Evolutionary conservation across 1,140 invertebrate species (phyloP).

Genomic region (Drosophila persimilis): DNA sequence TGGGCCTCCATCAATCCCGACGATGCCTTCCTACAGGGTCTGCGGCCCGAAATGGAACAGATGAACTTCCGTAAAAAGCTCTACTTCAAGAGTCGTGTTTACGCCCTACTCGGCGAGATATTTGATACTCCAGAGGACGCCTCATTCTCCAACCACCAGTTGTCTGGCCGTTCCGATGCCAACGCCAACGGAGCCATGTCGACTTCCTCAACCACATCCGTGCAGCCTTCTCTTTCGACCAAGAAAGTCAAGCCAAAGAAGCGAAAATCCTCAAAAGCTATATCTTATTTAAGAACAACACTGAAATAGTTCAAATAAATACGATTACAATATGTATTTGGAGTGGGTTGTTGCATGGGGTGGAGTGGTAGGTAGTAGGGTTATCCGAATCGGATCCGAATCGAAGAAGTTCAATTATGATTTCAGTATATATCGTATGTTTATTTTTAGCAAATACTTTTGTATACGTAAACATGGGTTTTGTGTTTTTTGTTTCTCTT

Average conservation of each 20-base stretch:
- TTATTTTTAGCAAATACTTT: conserved; percentile 73
- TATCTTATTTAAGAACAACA: too few species aligned
- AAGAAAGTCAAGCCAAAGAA: too few species aligned
- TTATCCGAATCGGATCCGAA: too few species aligned
- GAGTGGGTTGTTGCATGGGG: too few species aligned
- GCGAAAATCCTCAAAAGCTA: too few species aligned
- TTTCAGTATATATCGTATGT: conserved; percentile 48
- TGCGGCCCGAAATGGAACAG: conserved; percentile 68
- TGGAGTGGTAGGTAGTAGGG: too few species aligned
- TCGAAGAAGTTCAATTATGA: conserved; percentile 1
- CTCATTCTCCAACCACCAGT: conserved; percentile 11
- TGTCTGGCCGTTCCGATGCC: neutral
- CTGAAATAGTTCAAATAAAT: neutral
- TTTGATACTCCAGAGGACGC: conserved; percentile 24
- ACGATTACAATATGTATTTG: too few species aligned
- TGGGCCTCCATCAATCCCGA: conserved; percentile 48
- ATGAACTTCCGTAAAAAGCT: conserved; percentile 76
- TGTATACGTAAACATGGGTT: conserved; percentile 72
- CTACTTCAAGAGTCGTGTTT: conserved; percentile 71
- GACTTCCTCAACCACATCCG: neutral
- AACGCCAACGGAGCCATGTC: conserved; percentile 3
- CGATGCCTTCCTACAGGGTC: conserved; percentile 69
- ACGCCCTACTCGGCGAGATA: conserved; percentile 68
- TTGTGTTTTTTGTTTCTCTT: conserved; percentile 47
- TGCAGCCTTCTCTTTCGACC: neutral